Percentiles rank a stretch among this genome's conserved stretches.
Evolutionary conservation across 30 jellyfish, hydroid and myxozoan species (phyloP).

Genomic region (Aurelia sp.): DNA sequence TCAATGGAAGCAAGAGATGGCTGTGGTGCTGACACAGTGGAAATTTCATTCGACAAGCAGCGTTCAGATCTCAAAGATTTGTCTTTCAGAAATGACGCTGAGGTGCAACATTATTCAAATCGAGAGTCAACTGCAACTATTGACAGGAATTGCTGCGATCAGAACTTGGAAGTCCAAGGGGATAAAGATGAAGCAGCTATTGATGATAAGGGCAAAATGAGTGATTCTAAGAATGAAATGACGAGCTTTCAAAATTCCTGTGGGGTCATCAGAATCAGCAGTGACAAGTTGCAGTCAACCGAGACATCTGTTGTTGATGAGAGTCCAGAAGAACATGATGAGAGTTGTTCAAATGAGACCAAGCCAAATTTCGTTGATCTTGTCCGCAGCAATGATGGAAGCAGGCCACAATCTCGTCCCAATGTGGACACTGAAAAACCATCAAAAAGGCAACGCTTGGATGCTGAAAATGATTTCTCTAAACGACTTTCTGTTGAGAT

Average conservation of each 20-base stretch:
- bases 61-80: not conserved
- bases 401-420: not conserved
- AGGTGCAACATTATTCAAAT: not conserved
- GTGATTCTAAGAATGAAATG: not conserved
- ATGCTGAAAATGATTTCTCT: not conserved
- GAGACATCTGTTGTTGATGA: not conserved
- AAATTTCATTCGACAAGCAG: not conserved
- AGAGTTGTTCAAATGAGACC: not conserved
- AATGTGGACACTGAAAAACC: not conserved
- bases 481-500: slow-evolving; percentile 14
- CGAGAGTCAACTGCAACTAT: not conserved
- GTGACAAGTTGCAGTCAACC: not conserved
- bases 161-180: not conserved
- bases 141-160: not conserved
- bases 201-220: not conserved
- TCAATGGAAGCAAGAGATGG: not conserved
- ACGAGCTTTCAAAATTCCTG: not conserved
- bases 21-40: not conserved
- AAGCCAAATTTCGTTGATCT: too few species aligned
- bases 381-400: too few species aligned
- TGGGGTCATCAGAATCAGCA: not conserved
- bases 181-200: not conserved
- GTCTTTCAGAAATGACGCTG: not conserved
- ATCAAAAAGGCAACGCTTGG: slow-evolving; percentile 28
- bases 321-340: not conserved